Evolutionary conservation across 2,888 invertebrate genomes (phyloP), one percentile per base, ranked within the genome.

Genomic region (Caenorhabditis zanzibari): DNA sequence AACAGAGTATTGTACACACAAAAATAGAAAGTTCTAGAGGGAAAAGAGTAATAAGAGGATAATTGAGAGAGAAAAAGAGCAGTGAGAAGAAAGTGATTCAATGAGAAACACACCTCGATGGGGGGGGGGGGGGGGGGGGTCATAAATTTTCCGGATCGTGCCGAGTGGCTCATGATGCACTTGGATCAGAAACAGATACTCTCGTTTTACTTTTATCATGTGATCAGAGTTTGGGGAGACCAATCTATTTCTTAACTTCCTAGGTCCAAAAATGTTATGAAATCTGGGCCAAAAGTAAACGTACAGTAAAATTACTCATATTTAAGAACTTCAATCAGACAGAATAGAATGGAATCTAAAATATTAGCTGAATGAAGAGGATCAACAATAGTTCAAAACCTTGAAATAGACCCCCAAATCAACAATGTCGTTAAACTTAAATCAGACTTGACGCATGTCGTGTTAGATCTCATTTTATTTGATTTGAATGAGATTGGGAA

Each of bases 71-170:
- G 26, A 52, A 16, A 56, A 41, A 54, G 28, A 73, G 38, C 35
- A 49, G 41, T 5, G 26, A 14, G 28, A 2, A n/a, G 54, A 26
- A 35, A 58, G 56, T 38, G 79, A 63, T 47, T 22, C n/a, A 22
- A 72, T 35, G 63, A 64, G 52, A 71, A 56, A 66, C 72, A 80
- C 72, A 71, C 54, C 77, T 77, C 71, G 71, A 77, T 77, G 77
- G 77, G 71, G n/a, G n/a, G n/a, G n/a, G n/a, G n/a, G n/a, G n/a
- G n/a, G n/a, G n/a, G n/a, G n/a, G n/a, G 68, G 77, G 77, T 77
- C 69, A 77, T 77, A 77, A 77, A 77, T 77, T 77, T 63, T 19
- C 38, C 41, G n/a, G 19, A 54, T 44, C 56, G 54, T 24, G 61
- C 12, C 14, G 35, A n/a, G 28, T 12, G 54, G 63, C 52, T 52